Evolutionary conservation across 2,888 invertebrate genomes (phyloP).

Genomic region (Drosophila nr. perissopoda): DNA sequence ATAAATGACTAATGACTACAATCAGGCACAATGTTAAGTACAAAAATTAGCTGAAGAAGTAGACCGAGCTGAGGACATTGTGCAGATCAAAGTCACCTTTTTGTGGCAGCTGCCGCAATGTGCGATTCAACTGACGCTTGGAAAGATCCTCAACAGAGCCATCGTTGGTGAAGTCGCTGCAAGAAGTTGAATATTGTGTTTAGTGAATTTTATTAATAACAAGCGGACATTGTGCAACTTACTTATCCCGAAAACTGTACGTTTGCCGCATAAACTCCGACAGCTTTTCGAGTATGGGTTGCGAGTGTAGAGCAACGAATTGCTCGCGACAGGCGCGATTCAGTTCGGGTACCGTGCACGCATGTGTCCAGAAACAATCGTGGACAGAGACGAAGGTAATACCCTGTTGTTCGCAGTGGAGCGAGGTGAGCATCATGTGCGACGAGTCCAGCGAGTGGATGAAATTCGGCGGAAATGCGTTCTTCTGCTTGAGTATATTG

Average conservation of each 20-base stretch:
- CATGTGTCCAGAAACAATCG: slow-evolving; percentile 99
- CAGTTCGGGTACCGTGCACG: slow-evolving; percentile 93
- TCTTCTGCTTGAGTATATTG: slow-evolving; percentile 95
- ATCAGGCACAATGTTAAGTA: slow-evolving; percentile 58
- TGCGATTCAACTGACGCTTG: slow-evolving; percentile 88
- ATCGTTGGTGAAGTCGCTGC: slow-evolving; percentile 86
- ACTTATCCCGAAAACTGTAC: slow-evolving; percentile 89
- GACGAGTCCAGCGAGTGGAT: slow-evolving; percentile 99
- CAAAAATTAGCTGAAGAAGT: slow-evolving; percentile 91
- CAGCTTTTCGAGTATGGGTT: slow-evolving; percentile 95
- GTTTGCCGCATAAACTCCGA: slow-evolving; percentile 90
- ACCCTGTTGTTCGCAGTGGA: slow-evolving; percentile 92
- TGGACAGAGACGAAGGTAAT: slow-evolving; percentile 98
- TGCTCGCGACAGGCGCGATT: slow-evolving; percentile 98
- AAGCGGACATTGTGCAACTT: slow-evolving; percentile 65
- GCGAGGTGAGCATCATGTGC: slow-evolving; percentile 99
- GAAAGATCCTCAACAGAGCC: slow-evolving; percentile 86
- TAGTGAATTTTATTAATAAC: background rate
- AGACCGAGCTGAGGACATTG: slow-evolving; percentile 91
- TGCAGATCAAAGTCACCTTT: slow-evolving; percentile 92
- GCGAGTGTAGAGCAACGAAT: slow-evolving; percentile 97
- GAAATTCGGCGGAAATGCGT: slow-evolving; percentile 99
- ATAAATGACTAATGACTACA: slow-evolving; percentile 49
- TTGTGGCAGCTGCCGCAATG: slow-evolving; percentile 88
- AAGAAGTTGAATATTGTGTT: slow-evolving; percentile 25